A percentile compares a stretch with the other conserved stretches of the same genome.
These are phyloP conservation scores for Amblyjoppa proteus DNA, from an alignment of 2,888 invertebrate species.

Conservation along the genomic window DNA sequence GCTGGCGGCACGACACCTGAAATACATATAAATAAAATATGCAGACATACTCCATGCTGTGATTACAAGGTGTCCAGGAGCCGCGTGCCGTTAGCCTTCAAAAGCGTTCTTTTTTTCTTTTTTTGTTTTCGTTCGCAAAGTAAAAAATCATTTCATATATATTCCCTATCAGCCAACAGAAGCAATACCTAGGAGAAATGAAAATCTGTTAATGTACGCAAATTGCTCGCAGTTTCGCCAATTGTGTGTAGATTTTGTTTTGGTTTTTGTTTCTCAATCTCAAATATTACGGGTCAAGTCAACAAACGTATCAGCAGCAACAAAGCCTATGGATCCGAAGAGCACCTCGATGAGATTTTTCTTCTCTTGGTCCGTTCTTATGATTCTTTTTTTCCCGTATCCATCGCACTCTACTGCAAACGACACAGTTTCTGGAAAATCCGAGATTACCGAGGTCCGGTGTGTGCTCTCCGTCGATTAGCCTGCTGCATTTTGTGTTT, in stretches of 20 bases:
- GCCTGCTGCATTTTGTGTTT: slow-evolving; percentile 53
- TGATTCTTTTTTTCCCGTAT: slow-evolving; percentile 41
- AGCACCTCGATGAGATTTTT: slow-evolving; percentile 52
- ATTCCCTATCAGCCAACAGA: slow-evolving; percentile 75
- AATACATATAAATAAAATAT: slow-evolving; percentile 62
- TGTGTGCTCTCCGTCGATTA: slow-evolving; percentile 68
- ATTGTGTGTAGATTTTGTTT: slow-evolving; percentile 39
- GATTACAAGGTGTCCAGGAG: slow-evolving; percentile 51
- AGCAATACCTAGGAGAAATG: slow-evolving; percentile 76
- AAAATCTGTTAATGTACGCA: slow-evolving; percentile 57
- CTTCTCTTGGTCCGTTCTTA: slow-evolving; percentile 30
- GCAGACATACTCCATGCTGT: slow-evolving; percentile 60
- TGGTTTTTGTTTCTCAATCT: slow-evolving; percentile 39
- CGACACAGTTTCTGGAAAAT: slow-evolving; percentile 48
- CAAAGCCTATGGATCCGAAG: slow-evolving; percentile 65
- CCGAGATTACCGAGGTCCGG: slow-evolving; percentile 47
- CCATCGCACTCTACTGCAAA: slow-evolving; percentile 33
- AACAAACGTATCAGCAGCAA: slow-evolving; percentile 65
- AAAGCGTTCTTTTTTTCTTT: slow-evolving; percentile 28
- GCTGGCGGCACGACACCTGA: slow-evolving; percentile 64
- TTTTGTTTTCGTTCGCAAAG: slow-evolving; percentile 21
- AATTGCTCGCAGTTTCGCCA: slow-evolving; percentile 29
- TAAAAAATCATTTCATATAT: slow-evolving; percentile 46
- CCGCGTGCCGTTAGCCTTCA: slow-evolving; percentile 64
- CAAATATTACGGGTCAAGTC: slow-evolving; percentile 61